Evolutionary conservation across 37 sponge, comb jelly and placozoan species (phyloP), one percentile per base, ranked within the genome.

Genomic region (Beroe forskalii): DNA sequence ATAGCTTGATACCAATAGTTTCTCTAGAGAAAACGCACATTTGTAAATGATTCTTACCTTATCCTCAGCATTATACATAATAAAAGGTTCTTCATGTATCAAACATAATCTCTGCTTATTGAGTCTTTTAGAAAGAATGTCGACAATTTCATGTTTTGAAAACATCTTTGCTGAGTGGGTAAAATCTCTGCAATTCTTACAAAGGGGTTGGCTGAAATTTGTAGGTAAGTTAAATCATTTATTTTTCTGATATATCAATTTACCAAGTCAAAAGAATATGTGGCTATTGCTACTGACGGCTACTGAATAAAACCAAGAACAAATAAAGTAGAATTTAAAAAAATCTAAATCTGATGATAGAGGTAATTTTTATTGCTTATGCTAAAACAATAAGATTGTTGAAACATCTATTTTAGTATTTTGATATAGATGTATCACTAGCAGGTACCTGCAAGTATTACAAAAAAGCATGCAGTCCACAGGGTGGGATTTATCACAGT

Each of bases 361-460:
- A 55, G n/a, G n/a, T n/a, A n/a, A n/a, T n/a, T n/a, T n/a, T n/a
- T n/a, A n/a, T n/a, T 64, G 23, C 20, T 8, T n/a, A 64, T 64
- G 28, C 6, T 64, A 24, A 25, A 64, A 25, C 28, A 25, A n/a
- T n/a, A n/a, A n/a, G n/a, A n/a, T n/a, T n/a, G n/a, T n/a, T n/a
- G n/a, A n/a, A n/a, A n/a, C n/a, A n/a, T n/a, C n/a, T n/a, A n/a
- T n/a, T n/a, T n/a, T n/a, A n/a, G n/a, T n/a, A n/a, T n/a, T n/a
- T n/a, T n/a, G n/a, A n/a, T 20, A n/a, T n/a, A 25, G 30, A 24
- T 66, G 30, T 66, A 66, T 9, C 17, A 20, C 9, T 55, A 20
- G n/a, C n/a, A n/a, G n/a, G 4, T 80, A 80, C 86, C 86, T 80
- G 86, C 86, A 80, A 23, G 86, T 80, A 37, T 80, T 80, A 42